Base-by-base conservation (phyloP, 2,888 invertebrate genomes). In the Chrysodeixis includens region DNA sequence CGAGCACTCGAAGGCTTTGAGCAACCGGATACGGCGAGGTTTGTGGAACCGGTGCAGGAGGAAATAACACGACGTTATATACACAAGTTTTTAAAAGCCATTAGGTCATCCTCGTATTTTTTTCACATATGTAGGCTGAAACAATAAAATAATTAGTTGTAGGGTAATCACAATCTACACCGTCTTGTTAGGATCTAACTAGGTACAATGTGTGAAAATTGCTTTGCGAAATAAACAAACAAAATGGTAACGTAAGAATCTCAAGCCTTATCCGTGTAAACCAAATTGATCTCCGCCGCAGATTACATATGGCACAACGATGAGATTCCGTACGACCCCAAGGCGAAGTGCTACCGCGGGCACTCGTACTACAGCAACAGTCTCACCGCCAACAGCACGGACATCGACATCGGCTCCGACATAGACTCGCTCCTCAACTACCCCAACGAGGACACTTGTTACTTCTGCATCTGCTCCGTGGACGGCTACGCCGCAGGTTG, bases 281-380 rank as follows among this genome's bases (percentile, higher is more conserved):
- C n/a, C 5, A 40, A 40, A 40, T 40, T 63, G 56, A 57, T 56
- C 52, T 78, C 57, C 54, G 74, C 57, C 68, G 56, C 89, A 93
- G 94, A 94, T 89, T 89, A 89, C 76, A 78, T 94, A 56, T 94
- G 93, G 93, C 93, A 93, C 83, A 86, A 90, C 78, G 93, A 92
- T 71, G 94, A 94, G 74, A 92, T 94, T 10, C 93, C 94, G 0
- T 92, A 92, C 81, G 78, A 85, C 0, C 40, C 88, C 0, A 81
- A 81, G 1, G 89, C 92, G 0, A 86, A 81, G 22, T 94, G 94
- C 74, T 81, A 63, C 26, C 86, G 94, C 16, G 90, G 89, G 0
- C 80, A 78, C 9, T 89, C 92, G 1, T 94, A 91, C 85, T 94
- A 94, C 85, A 90, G 86, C 62, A 93, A 92, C 82, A 87, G 86